phyloP scores from a whole-genome alignment of 2,797 vertebrate genomes.

The Sebastes kiyomatsui region DNA sequence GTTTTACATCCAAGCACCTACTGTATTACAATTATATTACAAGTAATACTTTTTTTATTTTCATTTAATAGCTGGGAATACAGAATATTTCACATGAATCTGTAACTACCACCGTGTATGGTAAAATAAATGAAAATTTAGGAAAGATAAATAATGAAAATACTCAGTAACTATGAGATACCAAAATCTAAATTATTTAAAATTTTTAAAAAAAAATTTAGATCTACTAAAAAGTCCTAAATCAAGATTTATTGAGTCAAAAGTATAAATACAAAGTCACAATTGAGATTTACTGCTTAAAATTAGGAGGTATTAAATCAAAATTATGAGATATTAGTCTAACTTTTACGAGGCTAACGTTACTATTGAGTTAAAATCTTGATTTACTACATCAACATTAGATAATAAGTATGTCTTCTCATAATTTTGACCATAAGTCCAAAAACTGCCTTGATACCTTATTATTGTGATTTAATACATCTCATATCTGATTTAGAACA shows the following conservation, averaged over 20 bases:
- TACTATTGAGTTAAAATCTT: background rate
- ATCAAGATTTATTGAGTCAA: background rate
- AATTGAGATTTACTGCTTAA: background rate
- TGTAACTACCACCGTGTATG: no score
- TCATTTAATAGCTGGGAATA: background rate
- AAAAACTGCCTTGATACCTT: background rate
- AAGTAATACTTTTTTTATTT: no score
- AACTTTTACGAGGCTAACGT: background rate
- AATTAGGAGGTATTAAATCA: background rate
- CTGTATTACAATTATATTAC: conserved; percentile 31
- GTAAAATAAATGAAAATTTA: background rate
- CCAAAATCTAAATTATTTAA: background rate
- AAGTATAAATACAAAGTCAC: background rate
- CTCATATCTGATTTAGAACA: no score
- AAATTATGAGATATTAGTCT: background rate
- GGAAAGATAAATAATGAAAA: background rate
- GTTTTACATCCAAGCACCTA: conserved; percentile 57
- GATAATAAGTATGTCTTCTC: background rate
- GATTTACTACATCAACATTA: background rate
- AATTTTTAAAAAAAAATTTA: rapidly evolving
- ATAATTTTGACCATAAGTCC: background rate
- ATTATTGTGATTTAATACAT: background rate
- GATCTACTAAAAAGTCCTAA: no score
- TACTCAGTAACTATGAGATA: background rate
- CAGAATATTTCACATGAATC: background rate